phyloP scores from a whole-genome alignment of 2,888 invertebrate species.

The Rhagophthalmus giganteus region DNA sequence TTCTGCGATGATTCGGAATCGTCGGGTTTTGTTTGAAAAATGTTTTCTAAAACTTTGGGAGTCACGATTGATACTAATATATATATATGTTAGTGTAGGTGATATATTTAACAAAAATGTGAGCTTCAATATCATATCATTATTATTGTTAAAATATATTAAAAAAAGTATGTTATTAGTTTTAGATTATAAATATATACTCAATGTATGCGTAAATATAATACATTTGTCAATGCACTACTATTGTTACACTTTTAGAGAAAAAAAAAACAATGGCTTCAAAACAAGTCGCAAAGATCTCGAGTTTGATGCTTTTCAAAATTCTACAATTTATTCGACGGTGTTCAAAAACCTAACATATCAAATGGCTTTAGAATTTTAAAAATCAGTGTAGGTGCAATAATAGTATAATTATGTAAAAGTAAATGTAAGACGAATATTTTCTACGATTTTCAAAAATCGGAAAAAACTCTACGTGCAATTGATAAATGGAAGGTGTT shows the following conservation, averaged over 20 bases:
- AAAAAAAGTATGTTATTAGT: constrained; percentile 27
- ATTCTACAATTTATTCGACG: too few species aligned
- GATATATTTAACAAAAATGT: constrained; percentile 34
- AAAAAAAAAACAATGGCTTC: neutral
- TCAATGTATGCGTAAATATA: constrained; percentile 13
- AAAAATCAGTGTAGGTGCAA: constrained; percentile 18
- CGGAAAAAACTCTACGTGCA: constrained; percentile 33
- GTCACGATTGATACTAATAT: constrained; percentile 16
- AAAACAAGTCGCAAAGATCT: neutral
- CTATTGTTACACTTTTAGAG: too few species aligned
- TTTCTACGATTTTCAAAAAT: constrained; percentile 21
- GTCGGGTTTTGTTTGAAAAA: constrained; percentile 5
- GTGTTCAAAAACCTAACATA: too few species aligned
- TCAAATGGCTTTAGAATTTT: too few species aligned
- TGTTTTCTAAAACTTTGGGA: constrained; percentile 7
- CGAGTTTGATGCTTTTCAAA: too few species aligned
- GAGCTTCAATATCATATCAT: constrained; percentile 50
- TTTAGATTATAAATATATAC: constrained; percentile 23
- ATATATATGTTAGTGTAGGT: constrained; percentile 38
- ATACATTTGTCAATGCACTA: constrained; percentile 47
- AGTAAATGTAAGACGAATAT: neutral
- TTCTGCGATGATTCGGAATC: constrained; percentile 27
- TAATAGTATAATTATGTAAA: constrained; percentile 3
- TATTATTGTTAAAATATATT: constrained; percentile 38
- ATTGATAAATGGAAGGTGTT: constrained; percentile 50